phyloP scores from a whole-genome alignment of 2,797 vertebrate species.

The Clarias pachynema region DNA sequence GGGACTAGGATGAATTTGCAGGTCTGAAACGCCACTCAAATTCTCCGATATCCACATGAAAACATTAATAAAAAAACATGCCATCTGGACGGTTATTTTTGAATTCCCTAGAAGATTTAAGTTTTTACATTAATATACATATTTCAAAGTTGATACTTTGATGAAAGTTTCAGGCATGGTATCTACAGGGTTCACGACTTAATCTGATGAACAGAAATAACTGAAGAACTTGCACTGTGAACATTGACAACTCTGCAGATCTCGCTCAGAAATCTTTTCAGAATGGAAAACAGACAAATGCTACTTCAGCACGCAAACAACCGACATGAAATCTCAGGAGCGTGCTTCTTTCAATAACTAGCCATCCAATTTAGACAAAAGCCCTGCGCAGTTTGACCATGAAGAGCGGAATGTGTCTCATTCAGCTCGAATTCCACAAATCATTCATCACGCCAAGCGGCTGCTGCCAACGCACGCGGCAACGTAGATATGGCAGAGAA shows the following conservation, averaged over 20 bases:
- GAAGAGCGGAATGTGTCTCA: constrained; percentile 28
- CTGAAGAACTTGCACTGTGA: not conserved
- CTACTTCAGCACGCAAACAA: not conserved
- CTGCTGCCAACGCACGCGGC: constrained; percentile 32
- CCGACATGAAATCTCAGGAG: not conserved
- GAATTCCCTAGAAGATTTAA: not conserved
- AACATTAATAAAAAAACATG: not conserved
- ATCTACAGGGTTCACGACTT: not conserved
- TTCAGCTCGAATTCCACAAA: constrained; percentile 39
- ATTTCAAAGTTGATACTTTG: not conserved
- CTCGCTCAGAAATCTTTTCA: not conserved
- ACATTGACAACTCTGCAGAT: not conserved
- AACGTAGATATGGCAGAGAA: constrained; percentile 36
- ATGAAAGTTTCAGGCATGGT: not conserved
- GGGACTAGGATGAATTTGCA: not conserved
- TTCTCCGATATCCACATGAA: not conserved
- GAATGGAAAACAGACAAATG: not conserved
- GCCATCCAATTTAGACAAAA: constrained; percentile 28
- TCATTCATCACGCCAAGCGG: constrained; percentile 43
- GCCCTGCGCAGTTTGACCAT: constrained; percentile 31
- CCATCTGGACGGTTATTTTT: too few relatives aligned
- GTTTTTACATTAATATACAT: not conserved
- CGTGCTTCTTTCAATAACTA: not conserved
- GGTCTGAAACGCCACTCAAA: not conserved
- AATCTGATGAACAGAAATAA: not conserved